Evolutionary conservation across 2,797 vertebrate genomes (phyloP), one percentile per base, ranked within the genome.

Genomic region (Betta splendens): DNA sequence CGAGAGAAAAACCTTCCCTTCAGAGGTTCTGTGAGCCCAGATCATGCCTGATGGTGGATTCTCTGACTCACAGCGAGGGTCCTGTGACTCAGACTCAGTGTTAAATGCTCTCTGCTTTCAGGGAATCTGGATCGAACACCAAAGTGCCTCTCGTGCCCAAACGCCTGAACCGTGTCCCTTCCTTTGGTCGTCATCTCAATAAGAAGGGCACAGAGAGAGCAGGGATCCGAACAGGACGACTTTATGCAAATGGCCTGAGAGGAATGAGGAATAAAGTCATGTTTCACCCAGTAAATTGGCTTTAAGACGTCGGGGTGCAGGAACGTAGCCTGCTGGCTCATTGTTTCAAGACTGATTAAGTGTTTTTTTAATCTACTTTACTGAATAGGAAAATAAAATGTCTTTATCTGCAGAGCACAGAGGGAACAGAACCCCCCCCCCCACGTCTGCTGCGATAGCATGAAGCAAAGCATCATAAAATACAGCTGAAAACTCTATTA

Each of bases 111-210:
- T 74, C 5, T 47, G 61, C 71, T 87, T 84, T 85, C 23, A 53
- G 89, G 81, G 87, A 86, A 73, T 55, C 64, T 75, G 80, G 78
- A 84, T 80, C 50, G 77, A 86, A 80, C 79, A 84, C 81, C 83
- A 83, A 90, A 90, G 85, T 89, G 87, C 87, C 84, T 85, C 62
- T 76, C 69, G 74, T 79, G 62, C 38, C 44, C 68, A 68, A 51
- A 73, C 77, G 77, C 66, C 72, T 82, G 40, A 49, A 77, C 84
- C 69, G 79, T 64, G 71, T 70, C 62, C 45, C 54, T 66, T 60
- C 61, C 75, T 69, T 86, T 75, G 71, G 67, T 38, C 48, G 45
- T 49, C 57, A 53, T 44, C 26, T 49, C 29, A 18, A 43, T 61
- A 29, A 29, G n/a, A n/a, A n/a, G n/a, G n/a, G n/a, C n/a, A n/a